These are phyloP conservation scores for Crematogaster levior DNA, from an alignment of 2,888 invertebrate species.

Conservation along the genomic window DNA sequence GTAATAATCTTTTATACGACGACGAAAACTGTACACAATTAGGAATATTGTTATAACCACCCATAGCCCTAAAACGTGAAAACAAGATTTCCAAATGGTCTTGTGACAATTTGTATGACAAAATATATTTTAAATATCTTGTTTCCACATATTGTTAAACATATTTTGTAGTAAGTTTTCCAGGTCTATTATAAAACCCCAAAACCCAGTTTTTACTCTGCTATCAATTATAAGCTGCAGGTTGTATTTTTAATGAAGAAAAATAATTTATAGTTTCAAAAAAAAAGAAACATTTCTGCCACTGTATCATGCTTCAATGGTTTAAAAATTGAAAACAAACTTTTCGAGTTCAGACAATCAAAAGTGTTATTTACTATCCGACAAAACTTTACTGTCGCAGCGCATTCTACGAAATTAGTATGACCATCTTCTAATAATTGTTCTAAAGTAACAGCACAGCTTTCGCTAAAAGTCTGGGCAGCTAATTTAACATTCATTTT, in stretches of 20 bases:
- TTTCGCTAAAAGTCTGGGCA: constrained; percentile 9
- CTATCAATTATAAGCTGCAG: background rate
- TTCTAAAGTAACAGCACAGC: background rate
- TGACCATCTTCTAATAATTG: background rate
- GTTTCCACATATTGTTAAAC: background rate
- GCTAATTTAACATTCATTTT: no score
- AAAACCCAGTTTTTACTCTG: background rate
- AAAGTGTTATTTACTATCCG: constrained; percentile 2
- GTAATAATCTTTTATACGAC: constrained; percentile 6
- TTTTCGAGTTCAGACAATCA: constrained; percentile 1
- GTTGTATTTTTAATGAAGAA: background rate
- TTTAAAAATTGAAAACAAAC: background rate
- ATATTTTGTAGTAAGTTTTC: background rate
- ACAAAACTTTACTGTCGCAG: background rate
- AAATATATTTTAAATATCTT: background rate
- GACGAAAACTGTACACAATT: background rate
- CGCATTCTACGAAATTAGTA: background rate
- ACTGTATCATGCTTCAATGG: background rate
- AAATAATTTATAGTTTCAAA: background rate
- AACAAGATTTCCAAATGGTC: constrained; percentile 10
- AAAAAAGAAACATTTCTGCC: background rate
- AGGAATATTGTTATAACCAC: constrained; percentile 18
- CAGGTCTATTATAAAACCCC: background rate
- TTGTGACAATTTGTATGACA: constrained; percentile 19
- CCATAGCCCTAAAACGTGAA: background rate